Evolutionary conservation across 2,797 vertebrate genomes (phyloP), one percentile per base, ranked within the genome.

Genomic region (Uromys caudimaculatus): DNA sequence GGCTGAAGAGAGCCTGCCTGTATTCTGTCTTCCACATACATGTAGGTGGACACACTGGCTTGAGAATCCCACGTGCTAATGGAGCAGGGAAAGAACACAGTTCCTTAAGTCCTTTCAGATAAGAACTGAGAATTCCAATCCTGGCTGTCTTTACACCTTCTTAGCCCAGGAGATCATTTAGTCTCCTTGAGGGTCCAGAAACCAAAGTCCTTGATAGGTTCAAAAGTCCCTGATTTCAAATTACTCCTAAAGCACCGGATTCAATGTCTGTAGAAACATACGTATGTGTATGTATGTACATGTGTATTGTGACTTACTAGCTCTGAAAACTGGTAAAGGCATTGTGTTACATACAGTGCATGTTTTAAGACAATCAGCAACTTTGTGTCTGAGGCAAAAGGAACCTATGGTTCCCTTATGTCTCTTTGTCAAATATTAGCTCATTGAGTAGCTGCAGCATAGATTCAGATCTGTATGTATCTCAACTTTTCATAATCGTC

Each of bases 351-450:
- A 9, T 54, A 41, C 35, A 38, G 71, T n/a, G 56, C 67, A 0
- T n/a, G 29, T 79, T 92, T 88, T 62, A n/a, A 54, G 17, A 95
- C 67, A 92, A 23, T 17, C 69, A 58, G 27, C 32, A 52, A 44
- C 41, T 73, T 75, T 64, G 9, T 71, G 58, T 88, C 87, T 52
- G 64, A 79, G 71, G 64, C 86, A 84, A n/a, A 82, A 82, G 75
- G 10, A 77, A 41, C 44, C 24, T 7, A 17, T 54, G 29, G 11
- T 47, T 95, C 24, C 78, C 58, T 56, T 60, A 41, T 1, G 23
- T n/a, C 32, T 69, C 6, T 32, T 78, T 89, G 90, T 90, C 71
- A 90, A 32, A 38, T 29, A 62, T 17, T 73, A 91, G 11, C 4
- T 56, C 35, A 27, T 23, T 91, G 38, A 93, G 73, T 23, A 0